These are phyloP conservation scores for Anoncus sp. DNA, from an alignment of 2,888 invertebrate genomes.

Conservation along the genomic window DNA sequence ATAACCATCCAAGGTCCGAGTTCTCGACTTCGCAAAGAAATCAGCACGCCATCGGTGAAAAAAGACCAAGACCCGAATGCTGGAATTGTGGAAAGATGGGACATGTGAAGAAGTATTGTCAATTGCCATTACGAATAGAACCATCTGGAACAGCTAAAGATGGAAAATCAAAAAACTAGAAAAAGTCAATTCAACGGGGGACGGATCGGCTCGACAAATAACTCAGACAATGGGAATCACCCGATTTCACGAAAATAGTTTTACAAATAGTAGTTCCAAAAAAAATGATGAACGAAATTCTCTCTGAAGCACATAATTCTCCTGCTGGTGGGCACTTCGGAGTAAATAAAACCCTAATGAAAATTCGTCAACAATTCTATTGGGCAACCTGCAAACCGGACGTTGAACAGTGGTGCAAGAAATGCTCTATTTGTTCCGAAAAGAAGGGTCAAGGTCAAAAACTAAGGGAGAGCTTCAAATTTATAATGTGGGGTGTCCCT, in stretches of 20 bases:
- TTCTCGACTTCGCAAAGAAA: too few species aligned
- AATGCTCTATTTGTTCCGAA: constrained; percentile 61
- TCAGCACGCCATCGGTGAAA: too few species aligned
- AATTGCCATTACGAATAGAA: too few species aligned
- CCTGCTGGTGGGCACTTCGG: constrained; percentile 69
- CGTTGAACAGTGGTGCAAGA: constrained; percentile 67
- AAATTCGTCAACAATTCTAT: constrained; percentile 68
- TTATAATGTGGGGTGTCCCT: constrained; percentile 64
- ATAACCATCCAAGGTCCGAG: too few species aligned
- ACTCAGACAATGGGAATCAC: constrained; percentile 45
- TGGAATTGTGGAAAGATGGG: too few species aligned
- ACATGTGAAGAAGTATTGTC: too few species aligned
- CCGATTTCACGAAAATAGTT: not conserved
- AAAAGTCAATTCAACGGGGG: not conserved
- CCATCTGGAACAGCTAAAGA: too few species aligned
- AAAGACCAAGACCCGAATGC: too few species aligned
- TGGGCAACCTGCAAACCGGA: constrained; percentile 47
- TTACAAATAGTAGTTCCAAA: too few species aligned
- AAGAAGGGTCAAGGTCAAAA: constrained; percentile 55
- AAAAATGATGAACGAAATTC: too few species aligned
- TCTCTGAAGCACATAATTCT: constrained; percentile 56
- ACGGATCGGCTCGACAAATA: constrained; percentile 32
- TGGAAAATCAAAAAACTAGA: too few species aligned
- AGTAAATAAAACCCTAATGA: constrained; percentile 65
- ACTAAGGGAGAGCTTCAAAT: constrained; percentile 58